Conservation (phyloP, 2,888 invertebrate genomes). For the Apamea crenata region DNA sequence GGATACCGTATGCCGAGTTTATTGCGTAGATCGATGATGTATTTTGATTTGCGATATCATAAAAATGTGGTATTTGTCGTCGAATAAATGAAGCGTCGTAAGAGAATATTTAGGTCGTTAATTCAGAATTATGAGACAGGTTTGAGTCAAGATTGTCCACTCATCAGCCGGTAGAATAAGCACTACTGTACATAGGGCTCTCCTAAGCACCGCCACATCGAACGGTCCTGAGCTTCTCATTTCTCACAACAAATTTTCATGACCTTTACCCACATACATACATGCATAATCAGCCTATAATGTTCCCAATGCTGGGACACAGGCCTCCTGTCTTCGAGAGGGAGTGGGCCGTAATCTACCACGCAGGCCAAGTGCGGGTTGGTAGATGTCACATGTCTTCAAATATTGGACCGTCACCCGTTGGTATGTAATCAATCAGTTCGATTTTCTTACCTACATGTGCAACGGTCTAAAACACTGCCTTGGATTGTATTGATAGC, state of each 20-base stretch:
- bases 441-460: neutral
- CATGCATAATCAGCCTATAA: too few species aligned
- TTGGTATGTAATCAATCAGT: neutral
- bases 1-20: conserved; percentile 37
- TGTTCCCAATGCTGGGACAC: too few species aligned
- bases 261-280: too few species aligned
- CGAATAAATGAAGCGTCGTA: neutral
- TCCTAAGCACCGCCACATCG: neutral
- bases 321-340: too few species aligned
- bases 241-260: neutral
- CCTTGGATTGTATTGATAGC: neutral
- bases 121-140: neutral
- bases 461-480: neutral
- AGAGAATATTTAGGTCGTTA: neutral
- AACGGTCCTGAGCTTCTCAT: neutral
- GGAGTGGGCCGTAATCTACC: too few species aligned
- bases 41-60: conserved; percentile 29
- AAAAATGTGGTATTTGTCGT: neutral
- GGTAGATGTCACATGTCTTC: too few species aligned
- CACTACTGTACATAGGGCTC: neutral
- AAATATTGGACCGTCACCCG: too few species aligned
- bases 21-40: conserved; percentile 32
- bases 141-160: neutral
- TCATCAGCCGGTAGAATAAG: neutral
- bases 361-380: too few species aligned